A percentile compares a stretch with the other conserved stretches of the same genome.
phyloP scores from a whole-genome alignment of 2,888 invertebrate species.

The Dioctria linearis region DNA sequence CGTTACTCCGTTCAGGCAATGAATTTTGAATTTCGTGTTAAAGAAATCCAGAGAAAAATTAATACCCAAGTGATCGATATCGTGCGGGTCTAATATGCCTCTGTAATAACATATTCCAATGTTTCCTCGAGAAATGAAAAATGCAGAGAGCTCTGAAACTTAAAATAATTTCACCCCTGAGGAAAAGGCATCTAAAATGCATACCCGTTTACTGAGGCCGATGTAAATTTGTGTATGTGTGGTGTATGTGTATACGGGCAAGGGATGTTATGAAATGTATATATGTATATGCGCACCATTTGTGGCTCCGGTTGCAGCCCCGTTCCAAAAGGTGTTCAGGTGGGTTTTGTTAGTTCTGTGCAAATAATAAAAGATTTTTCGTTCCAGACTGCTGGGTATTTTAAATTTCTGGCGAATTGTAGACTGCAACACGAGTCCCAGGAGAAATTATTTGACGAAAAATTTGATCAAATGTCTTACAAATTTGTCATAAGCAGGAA shows the following conservation, averaged over 20 bases:
- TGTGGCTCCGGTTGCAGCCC: neutral
- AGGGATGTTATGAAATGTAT: neutral
- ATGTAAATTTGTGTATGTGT: neutral
- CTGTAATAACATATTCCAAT: conserved; percentile 1
- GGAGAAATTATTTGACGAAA: conserved; percentile 17
- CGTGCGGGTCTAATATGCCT: neutral
- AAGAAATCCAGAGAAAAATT: conserved; percentile 15
- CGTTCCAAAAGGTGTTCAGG: neutral
- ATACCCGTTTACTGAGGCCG: conserved; percentile 27
- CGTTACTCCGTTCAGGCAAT: neutral
- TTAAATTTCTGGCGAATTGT: conserved; percentile 5
- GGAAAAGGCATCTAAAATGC: conserved; percentile 50
- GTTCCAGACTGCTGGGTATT: conserved; percentile 15
- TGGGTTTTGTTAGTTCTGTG: conserved; percentile 9
- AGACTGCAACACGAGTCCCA: conserved; percentile 8
- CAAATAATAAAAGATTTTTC: conserved; percentile 34
- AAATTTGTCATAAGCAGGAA: conserved; percentile 4
- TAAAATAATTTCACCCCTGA: conserved; percentile 45
- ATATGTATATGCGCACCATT: conserved; percentile 10
- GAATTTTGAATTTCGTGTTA: conserved; percentile 13
- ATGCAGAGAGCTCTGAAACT: conserved; percentile 39
- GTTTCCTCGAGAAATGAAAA: conserved; percentile 36
- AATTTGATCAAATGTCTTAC: conserved; percentile 16
- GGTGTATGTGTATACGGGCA: conserved; percentile 1
- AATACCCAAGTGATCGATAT: conserved; percentile 1